phyloP scores from a whole-genome alignment of 1,140 invertebrate species.

The Anthonomus grandis region DNA sequence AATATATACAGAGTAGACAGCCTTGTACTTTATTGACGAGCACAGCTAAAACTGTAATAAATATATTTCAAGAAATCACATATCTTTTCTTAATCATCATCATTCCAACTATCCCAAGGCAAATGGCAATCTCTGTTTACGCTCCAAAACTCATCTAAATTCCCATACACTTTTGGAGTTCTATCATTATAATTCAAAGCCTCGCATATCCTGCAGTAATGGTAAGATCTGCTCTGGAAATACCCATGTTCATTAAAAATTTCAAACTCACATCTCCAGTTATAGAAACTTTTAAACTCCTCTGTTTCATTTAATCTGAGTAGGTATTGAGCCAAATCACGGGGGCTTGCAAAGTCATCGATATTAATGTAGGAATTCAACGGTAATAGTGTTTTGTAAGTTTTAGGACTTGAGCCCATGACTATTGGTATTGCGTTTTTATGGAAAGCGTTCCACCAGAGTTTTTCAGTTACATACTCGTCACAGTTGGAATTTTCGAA shows the following conservation, averaged over 20 bases:
- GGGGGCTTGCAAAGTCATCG: constrained; percentile 63
- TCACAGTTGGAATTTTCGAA: constrained; percentile 70
- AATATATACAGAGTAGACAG: no score
- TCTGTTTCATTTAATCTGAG: constrained; percentile 55
- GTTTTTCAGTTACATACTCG: constrained; percentile 71
- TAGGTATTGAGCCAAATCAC: constrained; percentile 62
- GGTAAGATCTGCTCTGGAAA: constrained; percentile 62
- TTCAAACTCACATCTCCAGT: constrained; percentile 65
- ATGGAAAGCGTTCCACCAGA: constrained; percentile 62
- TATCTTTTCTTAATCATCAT: no score
- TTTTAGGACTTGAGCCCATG: constrained; percentile 56
- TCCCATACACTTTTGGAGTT: constrained; percentile 52
- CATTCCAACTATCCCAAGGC: constrained; percentile 28
- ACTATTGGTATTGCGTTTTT: constrained; percentile 69
- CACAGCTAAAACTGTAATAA: no score
- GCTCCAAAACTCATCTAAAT: constrained; percentile 53
- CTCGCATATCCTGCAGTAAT: constrained; percentile 80
- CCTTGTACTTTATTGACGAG: no score
- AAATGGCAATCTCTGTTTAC: constrained; percentile 48
- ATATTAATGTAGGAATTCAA: constrained; percentile 69
- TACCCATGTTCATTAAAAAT: constrained; percentile 73
- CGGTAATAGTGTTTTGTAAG: constrained; percentile 58
- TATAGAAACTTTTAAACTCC: constrained; percentile 61
- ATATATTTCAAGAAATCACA: no score
- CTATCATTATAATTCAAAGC: constrained; percentile 63